Percentiles rank a stretch among this genome's conserved stretches.
phyloP scores from a whole-genome alignment of 2,113 vertebrate species.

The Hydropotes inermis region DNA sequence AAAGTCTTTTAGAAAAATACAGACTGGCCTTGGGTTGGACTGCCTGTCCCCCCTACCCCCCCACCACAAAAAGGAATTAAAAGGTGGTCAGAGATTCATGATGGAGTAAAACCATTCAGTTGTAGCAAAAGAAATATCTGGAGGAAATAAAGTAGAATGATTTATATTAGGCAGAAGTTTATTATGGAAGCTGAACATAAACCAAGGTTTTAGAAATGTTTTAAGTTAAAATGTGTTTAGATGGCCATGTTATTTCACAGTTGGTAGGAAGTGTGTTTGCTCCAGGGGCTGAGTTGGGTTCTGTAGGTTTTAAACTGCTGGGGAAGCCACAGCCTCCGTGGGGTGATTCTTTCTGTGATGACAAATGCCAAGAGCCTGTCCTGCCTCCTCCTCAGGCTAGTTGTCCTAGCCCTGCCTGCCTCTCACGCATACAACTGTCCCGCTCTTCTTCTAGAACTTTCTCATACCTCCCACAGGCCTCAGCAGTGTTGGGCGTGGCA shows the following conservation, averaged over 20 bases:
- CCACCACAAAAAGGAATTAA: not conserved
- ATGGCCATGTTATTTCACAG: not conserved
- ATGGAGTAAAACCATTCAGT: not conserved
- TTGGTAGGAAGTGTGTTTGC: not conserved
- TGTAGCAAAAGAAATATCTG: not conserved
- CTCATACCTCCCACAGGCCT: not conserved
- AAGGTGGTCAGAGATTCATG: not conserved
- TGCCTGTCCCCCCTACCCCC: not conserved
- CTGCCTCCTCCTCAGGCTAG: not conserved
- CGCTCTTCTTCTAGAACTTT: not conserved
- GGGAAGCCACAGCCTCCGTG: not conserved
- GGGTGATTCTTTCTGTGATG: not conserved
- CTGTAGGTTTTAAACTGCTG: not conserved
- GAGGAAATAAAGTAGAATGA: not conserved
- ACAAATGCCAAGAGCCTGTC: not conserved
- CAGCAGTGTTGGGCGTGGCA: not conserved
- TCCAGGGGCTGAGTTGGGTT: not conserved
- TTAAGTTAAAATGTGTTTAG: not conserved
- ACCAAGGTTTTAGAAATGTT: not conserved
- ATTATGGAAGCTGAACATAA: not conserved
- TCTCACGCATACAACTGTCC: rapidly evolving
- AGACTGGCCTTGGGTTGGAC: not conserved
- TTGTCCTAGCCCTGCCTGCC: not conserved
- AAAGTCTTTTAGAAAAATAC: not conserved
- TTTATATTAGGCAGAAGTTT: not conserved